Evolutionary conservation across 2,888 invertebrate genomes (phyloP), one percentile per base, ranked within the genome.

Genomic region (Ochlodes sylvanus): DNA sequence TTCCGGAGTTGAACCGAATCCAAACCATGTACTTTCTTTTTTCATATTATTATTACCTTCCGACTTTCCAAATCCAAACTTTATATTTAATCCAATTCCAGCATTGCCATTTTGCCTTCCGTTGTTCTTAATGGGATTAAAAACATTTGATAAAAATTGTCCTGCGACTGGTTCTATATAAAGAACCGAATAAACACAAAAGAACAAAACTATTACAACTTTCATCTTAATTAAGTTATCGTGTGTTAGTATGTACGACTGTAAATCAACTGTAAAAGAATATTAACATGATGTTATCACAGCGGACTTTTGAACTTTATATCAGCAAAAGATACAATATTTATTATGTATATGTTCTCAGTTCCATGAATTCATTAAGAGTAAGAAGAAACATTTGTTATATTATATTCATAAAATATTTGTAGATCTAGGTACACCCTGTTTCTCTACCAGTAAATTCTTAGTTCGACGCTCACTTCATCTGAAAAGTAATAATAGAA

Each of bases 151-250:
- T 9, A 88, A 52, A 10, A 80, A 57, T 44, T 81, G 76, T 44
- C 81, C 86, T 68, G 79, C 73, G n/a, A 75, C 80, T 58, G 72
- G 66, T 21, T 55, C 52, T 34, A 61, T 7, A 17, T 34, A 19
- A 19, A 67, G 4, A 55, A 55, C 72, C 65, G 74, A 65, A 71
- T 81, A 72, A 62, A 76, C 68, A 75, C 76, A 84, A 68, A 79
- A 77, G 47, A 79, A 70, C 61, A 85, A 63, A 63, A 76, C 72
- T 69, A 74, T 67, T 32, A 61, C 75, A 21, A 78, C 56, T 70
- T 83, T 87, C 86, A 88, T 89, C 34, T 74, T 72, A 50, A 60
- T 50, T 15, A 41, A 50, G 21, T 21, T 56, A 69, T 72, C 55
- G 68, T 69, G 58, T 55, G 47, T 69, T 65, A 61, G 52, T 70